Evolutionary conservation across 2,113 vertebrate species (phyloP).

Genomic region (Porphyrio hochstetteri): DNA sequence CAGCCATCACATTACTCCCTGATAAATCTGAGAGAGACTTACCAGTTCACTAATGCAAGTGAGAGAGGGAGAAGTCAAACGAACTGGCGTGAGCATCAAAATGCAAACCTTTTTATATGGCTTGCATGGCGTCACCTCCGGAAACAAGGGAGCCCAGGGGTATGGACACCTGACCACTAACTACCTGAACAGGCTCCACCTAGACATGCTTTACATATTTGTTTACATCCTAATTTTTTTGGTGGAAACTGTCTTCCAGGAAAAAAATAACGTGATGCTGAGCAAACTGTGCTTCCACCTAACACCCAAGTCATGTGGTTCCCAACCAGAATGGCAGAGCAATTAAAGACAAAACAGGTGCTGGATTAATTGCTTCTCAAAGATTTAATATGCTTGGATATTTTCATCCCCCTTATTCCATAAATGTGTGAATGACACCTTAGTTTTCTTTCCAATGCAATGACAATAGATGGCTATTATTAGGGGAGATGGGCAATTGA

Average conservation of each 20-base stretch:
- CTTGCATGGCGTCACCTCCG: conserved; percentile 10
- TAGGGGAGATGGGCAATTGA: not conserved
- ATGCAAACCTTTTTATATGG: conserved; percentile 33
- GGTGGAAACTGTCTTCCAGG: conserved; percentile 13
- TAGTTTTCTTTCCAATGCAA: not conserved
- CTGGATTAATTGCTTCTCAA: not conserved
- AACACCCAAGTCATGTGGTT: not conserved
- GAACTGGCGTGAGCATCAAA: not conserved
- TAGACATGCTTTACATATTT: conserved; percentile 33
- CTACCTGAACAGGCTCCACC: not conserved
- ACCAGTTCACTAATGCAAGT: not conserved
- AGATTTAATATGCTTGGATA: not conserved
- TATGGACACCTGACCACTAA: conserved; percentile 48
- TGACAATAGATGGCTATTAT: not conserved
- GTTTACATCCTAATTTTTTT: conserved; percentile 2
- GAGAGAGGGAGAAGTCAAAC: not conserved
- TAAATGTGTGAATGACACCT: not conserved
- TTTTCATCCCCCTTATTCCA: not conserved
- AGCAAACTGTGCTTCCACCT: not conserved
- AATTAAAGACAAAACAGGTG: not conserved
- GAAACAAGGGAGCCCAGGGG: conserved; percentile 56
- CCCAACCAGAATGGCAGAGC: not conserved
- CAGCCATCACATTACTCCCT: not conserved
- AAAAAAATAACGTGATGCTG: conserved; percentile 24
- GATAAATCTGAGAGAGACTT: not conserved